Conservation (phyloP, 2,113 vertebrate genomes). For the Poecile atricapillus region DNA sequence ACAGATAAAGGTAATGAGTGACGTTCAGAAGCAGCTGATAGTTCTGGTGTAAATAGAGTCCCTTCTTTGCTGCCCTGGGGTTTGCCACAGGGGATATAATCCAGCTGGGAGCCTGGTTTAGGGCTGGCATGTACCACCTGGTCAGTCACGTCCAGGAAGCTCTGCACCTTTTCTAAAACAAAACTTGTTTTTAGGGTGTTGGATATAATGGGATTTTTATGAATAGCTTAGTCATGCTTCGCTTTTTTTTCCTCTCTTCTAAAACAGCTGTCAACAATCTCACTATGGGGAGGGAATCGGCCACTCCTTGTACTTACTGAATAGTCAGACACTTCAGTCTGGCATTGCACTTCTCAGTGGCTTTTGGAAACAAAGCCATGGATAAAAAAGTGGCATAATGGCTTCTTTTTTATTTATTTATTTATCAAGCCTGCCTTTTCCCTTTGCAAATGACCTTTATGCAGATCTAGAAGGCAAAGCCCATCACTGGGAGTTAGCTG, state of each 20-base stretch:
- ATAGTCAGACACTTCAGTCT: neutral
- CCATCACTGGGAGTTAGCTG: slow-evolving; percentile 29
- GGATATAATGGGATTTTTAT: neutral
- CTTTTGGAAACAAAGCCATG: neutral
- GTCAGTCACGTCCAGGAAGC: neutral
- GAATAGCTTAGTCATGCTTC: slow-evolving; percentile 16
- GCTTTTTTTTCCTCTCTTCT: neutral
- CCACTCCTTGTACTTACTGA: slow-evolving; percentile 2
- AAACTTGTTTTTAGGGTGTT: neutral
- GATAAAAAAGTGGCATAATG: neutral
- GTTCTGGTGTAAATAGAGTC: neutral
- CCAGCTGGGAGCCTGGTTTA: neutral
- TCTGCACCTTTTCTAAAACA: neutral
- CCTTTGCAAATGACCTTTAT: slow-evolving; percentile 43
- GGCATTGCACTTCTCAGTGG: neutral
- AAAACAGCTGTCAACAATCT: slow-evolving; percentile 15
- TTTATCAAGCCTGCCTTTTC: neutral
- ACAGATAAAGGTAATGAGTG: slow-evolving; percentile 12
- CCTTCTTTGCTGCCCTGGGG: neutral
- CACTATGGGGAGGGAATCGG: neutral
- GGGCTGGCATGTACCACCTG: neutral
- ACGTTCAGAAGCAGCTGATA: neutral
- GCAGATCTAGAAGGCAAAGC: slow-evolving; percentile 15
- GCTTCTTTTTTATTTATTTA: neutral
- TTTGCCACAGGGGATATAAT: neutral